Base-by-base conservation (phyloP, 2,888 invertebrate species). In the Timandra comae region DNA sequence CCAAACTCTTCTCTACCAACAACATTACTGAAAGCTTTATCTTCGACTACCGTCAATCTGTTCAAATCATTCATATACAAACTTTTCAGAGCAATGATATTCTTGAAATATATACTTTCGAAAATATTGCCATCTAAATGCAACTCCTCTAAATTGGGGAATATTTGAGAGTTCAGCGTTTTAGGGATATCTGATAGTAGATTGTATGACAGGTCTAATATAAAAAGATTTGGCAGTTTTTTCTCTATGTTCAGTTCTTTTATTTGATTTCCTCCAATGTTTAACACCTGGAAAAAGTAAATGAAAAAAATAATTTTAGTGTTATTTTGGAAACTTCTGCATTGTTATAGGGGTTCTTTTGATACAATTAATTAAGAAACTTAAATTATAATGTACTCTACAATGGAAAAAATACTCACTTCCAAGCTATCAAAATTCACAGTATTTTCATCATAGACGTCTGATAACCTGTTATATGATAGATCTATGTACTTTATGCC, bases 41-140 rank as follows among this genome's bases (percentile, higher is more conserved):
- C 77, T 3, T 77, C 79, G 1, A 86, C 64, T 3, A 63, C 59
- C 12, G 23, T 43, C 38, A 86, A 33, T 32, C 58, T 63, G 23
- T 58, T 61, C 50, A 86, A 52, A 30, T 84, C 75, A 35, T 71
- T 85, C 56, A 86, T 76, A 33, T 77, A 75, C 28, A 89, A 61
- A 46, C 49, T 76, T 46, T 66, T 74, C 7, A 89, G 32, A 4
- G 68, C 69, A 9, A 88, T 52, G 16, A 85, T 75, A 19, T 81
- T 78, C 38, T 68, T 63, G 47, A 89, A 88, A 41, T 76, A 78
- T 43, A 89, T 69, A 19, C 52, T 58, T 28, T 69, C 61, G 7
- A 89, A 63, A 2, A 84, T 82, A 65, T 89, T 89, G 38, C 81
- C 82, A 52, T 87, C 88, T 26, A 89, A 57, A n/a, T 75, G 58